A percentile compares a stretch with the other conserved stretches of the same genome.
These are phyloP conservation scores for Sinocyclocheilus grahami DNA, from an alignment of 2,113 vertebrate species.

Conservation along the genomic window DNA sequence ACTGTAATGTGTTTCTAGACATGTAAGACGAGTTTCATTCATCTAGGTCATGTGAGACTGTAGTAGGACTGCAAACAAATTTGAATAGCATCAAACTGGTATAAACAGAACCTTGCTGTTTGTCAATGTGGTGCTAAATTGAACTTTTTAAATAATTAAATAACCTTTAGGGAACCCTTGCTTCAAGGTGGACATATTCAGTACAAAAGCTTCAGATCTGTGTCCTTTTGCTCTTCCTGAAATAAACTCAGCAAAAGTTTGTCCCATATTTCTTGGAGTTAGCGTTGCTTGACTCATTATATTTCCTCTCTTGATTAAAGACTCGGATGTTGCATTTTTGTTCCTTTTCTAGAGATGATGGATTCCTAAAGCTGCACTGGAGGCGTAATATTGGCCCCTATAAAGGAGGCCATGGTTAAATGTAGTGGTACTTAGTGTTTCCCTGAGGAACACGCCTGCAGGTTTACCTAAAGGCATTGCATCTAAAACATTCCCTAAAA, in stretches of 20 bases:
- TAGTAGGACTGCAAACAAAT: background rate
- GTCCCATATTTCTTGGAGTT: conserved; percentile 25
- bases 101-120: background rate
- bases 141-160: background rate
- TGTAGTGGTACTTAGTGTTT: conserved; percentile 68
- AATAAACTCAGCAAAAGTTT: conserved; percentile 49
- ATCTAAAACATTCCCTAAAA: conserved; percentile 26
- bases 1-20: background rate
- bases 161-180: conserved; percentile 10
- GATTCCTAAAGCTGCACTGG: conserved; percentile 63
- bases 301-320: conserved; percentile 41
- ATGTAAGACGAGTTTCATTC: background rate
- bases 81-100: background rate
- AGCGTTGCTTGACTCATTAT: conserved; percentile 15
- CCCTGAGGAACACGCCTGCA: conserved; percentile 56
- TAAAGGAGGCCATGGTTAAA: conserved; percentile 72
- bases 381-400: conserved; percentile 61
- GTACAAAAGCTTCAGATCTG: conserved; percentile 15
- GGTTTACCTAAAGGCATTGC: conserved; percentile 38
- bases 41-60: background rate
- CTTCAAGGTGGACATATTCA: conserved; percentile 45
- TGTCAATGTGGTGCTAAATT: background rate
- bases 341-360: conserved; percentile 66
- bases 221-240: conserved; percentile 37
- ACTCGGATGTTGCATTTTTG: conserved; percentile 35